Conservation (phyloP, 2,797 vertebrate species). For the Chelon labrosus region DNA sequence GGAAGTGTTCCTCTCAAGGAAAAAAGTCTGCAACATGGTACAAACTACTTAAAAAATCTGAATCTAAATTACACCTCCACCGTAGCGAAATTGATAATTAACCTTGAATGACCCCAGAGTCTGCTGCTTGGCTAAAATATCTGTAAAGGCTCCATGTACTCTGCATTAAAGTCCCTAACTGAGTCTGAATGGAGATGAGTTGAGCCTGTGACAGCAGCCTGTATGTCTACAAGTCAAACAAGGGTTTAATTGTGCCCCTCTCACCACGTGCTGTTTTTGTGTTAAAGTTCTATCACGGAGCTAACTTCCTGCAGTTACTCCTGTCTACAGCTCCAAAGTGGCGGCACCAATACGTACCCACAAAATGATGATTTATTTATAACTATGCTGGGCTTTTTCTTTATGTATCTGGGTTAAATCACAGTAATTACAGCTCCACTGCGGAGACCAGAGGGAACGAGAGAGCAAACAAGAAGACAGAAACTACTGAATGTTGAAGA, state of each 20-base stretch:
- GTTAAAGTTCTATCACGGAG: slow-evolving; percentile 3
- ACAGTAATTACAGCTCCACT: slow-evolving; percentile 51
- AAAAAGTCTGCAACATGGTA: no score
- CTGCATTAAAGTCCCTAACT: not conserved
- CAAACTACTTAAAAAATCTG: no score
- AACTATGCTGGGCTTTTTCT: slow-evolving; percentile 53
- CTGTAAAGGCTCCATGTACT: not conserved
- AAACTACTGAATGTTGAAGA: slow-evolving; percentile 3
- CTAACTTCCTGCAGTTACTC: slow-evolving; percentile 4
- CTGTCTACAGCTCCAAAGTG: slow-evolving; percentile 10
- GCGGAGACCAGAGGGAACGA: slow-evolving; percentile 22
- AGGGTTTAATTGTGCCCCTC: slow-evolving; percentile 6
- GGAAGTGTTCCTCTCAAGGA: no score
- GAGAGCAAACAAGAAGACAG: slow-evolving; percentile 17
- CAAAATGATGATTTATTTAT: slow-evolving; percentile 64
- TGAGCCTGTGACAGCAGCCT: not conserved
- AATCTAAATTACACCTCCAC: no score
- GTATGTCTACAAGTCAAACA: slow-evolving; percentile 10
- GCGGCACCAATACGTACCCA: slow-evolving; percentile 20
- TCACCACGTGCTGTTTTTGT: not conserved
- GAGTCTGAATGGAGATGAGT: not conserved
- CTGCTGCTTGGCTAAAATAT: not conserved
- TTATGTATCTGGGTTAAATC: slow-evolving; percentile 76
- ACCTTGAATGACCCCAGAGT: not conserved
- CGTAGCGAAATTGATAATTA: no score